These are phyloP conservation scores for Protomyctophum bolini DNA, from an alignment of 2,113 vertebrate genomes.

Conservation along the genomic window DNA sequence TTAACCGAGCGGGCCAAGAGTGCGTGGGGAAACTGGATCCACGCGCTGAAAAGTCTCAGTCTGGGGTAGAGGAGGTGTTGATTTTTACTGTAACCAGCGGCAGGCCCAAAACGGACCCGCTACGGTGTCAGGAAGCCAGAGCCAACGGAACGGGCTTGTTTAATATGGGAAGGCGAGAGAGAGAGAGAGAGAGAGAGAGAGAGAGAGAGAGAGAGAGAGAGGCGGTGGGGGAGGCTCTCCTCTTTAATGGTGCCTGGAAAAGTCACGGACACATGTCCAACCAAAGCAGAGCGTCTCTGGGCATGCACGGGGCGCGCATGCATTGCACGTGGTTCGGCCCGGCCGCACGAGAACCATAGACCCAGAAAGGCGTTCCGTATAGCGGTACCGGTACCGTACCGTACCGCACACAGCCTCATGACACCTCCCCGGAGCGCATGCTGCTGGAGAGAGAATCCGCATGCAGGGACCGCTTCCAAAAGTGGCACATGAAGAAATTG, in stretches of 20 bases:
- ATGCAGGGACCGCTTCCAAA: no score
- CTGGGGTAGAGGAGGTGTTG: constrained; percentile 58
- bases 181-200: constrained; percentile 47
- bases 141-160: constrained; percentile 63
- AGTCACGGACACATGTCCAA: constrained; percentile 64
- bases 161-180: constrained; percentile 46
- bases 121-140: constrained; percentile 21
- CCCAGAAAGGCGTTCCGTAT: no score
- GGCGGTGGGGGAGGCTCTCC: constrained; percentile 58
- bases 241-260: constrained; percentile 65
- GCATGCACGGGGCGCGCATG: no score
- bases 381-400: no score
- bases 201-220: constrained; percentile 27
- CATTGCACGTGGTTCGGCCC: no score
- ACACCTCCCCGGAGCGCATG: no score
- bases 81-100: constrained; percentile 70
- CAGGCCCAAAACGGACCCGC: constrained; percentile 43
- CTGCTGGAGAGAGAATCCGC: no score
- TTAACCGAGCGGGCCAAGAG: constrained; percentile 23
- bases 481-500: no score
- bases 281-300: constrained; percentile 52
- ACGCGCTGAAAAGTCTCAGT: constrained; percentile 57
- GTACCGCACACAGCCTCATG: no score
- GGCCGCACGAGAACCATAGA: no score
- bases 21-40: constrained; percentile 53